Base-by-base conservation (phyloP, 2,888 invertebrate species). In the Nesidiocoris tenuis region DNA sequence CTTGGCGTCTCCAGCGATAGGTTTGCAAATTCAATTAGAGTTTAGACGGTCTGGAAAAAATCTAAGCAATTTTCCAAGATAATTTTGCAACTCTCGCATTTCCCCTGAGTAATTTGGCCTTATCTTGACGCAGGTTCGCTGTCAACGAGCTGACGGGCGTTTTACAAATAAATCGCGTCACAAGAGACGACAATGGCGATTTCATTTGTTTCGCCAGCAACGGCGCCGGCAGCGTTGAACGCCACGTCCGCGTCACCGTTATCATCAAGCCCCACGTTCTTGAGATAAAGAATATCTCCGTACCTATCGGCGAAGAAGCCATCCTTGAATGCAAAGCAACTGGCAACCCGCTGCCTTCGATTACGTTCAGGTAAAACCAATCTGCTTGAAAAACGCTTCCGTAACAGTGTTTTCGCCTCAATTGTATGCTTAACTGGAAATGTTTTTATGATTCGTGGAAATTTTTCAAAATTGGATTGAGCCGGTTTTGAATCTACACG, bases 131-230 rank as follows among this genome's bases (percentile, higher is more conserved):
- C 18, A 85, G 88, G 67, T 91, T 90, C 81, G 79, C 81, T 1
- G 83, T 83, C 23, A 82, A 81, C 67, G 79, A 82, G 76, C 54
- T 76, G 12, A 74, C 80, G 2, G 81, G 81, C 9, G 78, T 78
- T 1, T 83, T 95, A 61, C 90, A 88, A 1, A 90, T 95, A 79
- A 90, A 87, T 70, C 87, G 90, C 79, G 91, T 93, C 0, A 79
- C 79, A 18, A 78, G 78, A 77, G 90, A 90, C 64, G 95, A 95
- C 82, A 90, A 90, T 78, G 93, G 93, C 0, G 87, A 88, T 79
- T 95, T 94, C 83, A 90, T 90, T 72, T 96, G 95, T 82, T 88
- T 87, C 24, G 95, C 95, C 0, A 87, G 87, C 78, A 96, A 95
- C 82, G 87, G 87, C 24, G 95, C 94, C 5, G 94, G 93, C 1